Percentiles rank a stretch among this genome's conserved stretches.
These are phyloP conservation scores for Pycnomerus fuliginosus DNA, from an alignment of 2,888 invertebrate genomes.

Conservation along the genomic window DNA sequence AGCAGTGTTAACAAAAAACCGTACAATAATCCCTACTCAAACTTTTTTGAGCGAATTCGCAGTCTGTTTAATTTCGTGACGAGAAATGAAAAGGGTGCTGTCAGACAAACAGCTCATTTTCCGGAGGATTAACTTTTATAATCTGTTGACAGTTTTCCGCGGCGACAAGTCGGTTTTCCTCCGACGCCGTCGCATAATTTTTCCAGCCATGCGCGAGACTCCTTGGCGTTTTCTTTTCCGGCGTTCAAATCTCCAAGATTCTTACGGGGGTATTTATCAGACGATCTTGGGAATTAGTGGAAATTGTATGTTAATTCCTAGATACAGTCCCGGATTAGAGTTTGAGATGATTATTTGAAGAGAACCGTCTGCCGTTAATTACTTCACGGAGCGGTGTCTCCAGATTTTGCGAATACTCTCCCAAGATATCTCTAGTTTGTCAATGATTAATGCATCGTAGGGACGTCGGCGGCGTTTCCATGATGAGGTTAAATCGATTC, in stretches of 20 bases:
- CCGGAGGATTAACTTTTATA: conserved; percentile 50
- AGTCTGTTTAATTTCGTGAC: conserved; percentile 22
- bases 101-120: conserved; percentile 48
- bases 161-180: conserved; percentile 37
- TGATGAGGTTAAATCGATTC: conserved; percentile 12
- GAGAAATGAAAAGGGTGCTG: conserved; percentile 41
- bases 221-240: conserved; percentile 30
- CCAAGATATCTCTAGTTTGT: conserved; percentile 14
- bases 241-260: conserved; percentile 33
- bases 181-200: conserved; percentile 16
- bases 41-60: conserved; percentile 10
- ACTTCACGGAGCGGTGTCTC: conserved; percentile 27
- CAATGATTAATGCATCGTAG: conserved; percentile 24
- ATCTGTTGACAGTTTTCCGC: conserved; percentile 50
- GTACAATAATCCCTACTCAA: conserved; percentile 14
- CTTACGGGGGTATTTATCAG: too few species aligned
- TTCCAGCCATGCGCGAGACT: conserved; percentile 15
- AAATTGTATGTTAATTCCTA: too few species aligned
- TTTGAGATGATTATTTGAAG: conserved; percentile 36
- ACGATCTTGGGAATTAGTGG: too few species aligned
- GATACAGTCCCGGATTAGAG: conserved; percentile 31
- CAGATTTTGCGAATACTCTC: conserved; percentile 15
- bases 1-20: conserved; percentile 14
- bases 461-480: background rate
- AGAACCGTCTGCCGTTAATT: conserved; percentile 36